Base-by-base conservation (phyloP, 1,140 invertebrate species). In the Aricia agestis region DNA sequence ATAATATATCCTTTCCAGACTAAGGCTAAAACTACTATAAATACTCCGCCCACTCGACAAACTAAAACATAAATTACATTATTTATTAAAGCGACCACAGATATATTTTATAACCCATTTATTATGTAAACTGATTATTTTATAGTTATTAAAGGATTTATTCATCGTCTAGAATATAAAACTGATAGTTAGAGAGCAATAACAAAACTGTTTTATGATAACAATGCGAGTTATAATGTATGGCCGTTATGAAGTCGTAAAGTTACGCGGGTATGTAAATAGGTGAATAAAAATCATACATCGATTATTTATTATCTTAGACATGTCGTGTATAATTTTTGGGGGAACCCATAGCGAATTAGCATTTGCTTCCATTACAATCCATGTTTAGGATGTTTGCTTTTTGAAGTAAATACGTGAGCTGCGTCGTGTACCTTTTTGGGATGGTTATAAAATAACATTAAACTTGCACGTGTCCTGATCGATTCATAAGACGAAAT, bases 81-180 rank as follows among this genome's bases (percentile, higher is more conserved):
- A 17, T 17, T 59, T 9, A 18, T 59, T n/a, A 4, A 19, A 59
- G 11, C 18, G 58, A 19, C 6, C 58, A 59, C 19, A 59, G 4
- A 52, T 15, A 13, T 52, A 52, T 19, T 63, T 19, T 63, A 19
- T 25, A 19, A 19, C 19, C 59, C 10, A 63, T 19, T 63, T 63
- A 63, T 63, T 63, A 63, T 63, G 19, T 63, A 63, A 63, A 63
- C 19, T 63, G 59, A 63, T 63, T 63, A 63, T 63, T 63, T 63
- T 63, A 63, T 63, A 63, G 59, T 25, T 19, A 31, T 19, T 25
- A 63, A 63, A 63, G 59, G 59, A 19, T 25, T 63, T 63, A 63
- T 63, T 63, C 18, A 63, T 63, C 17, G 59, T 11, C 18, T 25
- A 63, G 59, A 63, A 63, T 10, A 63, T 63, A 63, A 63, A 63